Evolutionary conservation across 2,797 vertebrate genomes (phyloP).

Genomic region (Rhabdophis nuchalis): DNA sequence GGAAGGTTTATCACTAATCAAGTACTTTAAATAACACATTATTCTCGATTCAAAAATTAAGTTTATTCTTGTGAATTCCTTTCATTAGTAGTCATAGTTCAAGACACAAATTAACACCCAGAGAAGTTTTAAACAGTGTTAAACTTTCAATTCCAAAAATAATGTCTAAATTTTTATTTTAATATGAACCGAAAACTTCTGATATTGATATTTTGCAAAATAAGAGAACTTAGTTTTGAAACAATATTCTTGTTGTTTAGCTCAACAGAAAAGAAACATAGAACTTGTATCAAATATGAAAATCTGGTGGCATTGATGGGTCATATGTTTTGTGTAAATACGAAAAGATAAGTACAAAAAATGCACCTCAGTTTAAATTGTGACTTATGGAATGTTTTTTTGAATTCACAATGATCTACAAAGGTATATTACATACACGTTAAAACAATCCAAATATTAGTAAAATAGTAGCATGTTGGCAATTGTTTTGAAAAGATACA

Average conservation of each 20-base stretch:
- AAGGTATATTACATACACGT: neutral
- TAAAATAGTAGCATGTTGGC: neutral
- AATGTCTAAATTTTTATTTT: neutral
- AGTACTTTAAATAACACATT: neutral
- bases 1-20: neutral
- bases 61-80: neutral
- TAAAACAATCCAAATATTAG: neutral
- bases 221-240: neutral
- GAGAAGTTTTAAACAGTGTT: neutral
- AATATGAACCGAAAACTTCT: neutral
- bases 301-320: neutral
- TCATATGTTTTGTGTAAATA: neutral
- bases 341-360: slow-evolving; percentile 19
- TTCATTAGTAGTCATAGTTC: neutral
- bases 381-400: neutral
- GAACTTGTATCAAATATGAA: rapidly evolving
- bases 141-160: neutral
- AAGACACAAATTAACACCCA: neutral
- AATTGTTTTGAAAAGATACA: neutral
- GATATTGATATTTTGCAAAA: neutral
- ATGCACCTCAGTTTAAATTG: neutral
- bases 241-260: neutral
- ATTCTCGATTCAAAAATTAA: neutral
- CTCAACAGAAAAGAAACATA: neutral
- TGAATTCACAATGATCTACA: neutral